Evolutionary conservation across 2,113 vertebrate genomes (phyloP).

Genomic region (Empidonax traillii): DNA sequence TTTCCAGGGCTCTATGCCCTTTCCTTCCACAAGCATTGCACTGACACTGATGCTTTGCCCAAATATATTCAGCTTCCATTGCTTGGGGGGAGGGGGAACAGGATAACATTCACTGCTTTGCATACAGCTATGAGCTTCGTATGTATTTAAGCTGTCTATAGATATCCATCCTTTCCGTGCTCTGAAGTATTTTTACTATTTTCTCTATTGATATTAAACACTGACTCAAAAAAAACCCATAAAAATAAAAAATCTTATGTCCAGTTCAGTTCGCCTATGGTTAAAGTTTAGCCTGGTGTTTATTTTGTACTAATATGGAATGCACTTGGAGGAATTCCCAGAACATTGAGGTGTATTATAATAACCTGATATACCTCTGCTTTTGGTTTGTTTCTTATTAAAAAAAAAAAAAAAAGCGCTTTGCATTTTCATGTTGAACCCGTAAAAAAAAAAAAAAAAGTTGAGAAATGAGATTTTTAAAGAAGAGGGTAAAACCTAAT

Average conservation of each 20-base stretch:
- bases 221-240: background rate
- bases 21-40: background rate
- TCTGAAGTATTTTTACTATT: slow-evolving; percentile 11
- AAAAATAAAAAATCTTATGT: background rate
- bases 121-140: slow-evolving; percentile 17
- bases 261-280: slow-evolving; percentile 52
- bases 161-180: slow-evolving; percentile 14
- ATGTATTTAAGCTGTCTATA: slow-evolving; percentile 34
- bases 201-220: background rate
- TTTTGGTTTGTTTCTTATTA: slow-evolving; percentile 49
- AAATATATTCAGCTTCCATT: slow-evolving; percentile 39
- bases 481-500: slow-evolving; percentile 70
- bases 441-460: background rate
- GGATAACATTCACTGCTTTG: slow-evolving; percentile 7
- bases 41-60: slow-evolving; percentile 16
- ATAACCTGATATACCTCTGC: slow-evolving; percentile 75
- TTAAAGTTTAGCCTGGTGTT: slow-evolving; percentile 48
- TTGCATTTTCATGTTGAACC: slow-evolving; percentile 69
- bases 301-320: slow-evolving; percentile 75
- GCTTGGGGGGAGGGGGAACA: slow-evolving; percentile 11
- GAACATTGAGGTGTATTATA: slow-evolving; percentile 66
- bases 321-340: slow-evolving; percentile 78
- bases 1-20: background rate
- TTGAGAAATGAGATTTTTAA: slow-evolving; percentile 40
- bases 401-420: background rate